Base-by-base conservation (phyloP, 2,113 vertebrate genomes). In the Hippocampus comes region DNA sequence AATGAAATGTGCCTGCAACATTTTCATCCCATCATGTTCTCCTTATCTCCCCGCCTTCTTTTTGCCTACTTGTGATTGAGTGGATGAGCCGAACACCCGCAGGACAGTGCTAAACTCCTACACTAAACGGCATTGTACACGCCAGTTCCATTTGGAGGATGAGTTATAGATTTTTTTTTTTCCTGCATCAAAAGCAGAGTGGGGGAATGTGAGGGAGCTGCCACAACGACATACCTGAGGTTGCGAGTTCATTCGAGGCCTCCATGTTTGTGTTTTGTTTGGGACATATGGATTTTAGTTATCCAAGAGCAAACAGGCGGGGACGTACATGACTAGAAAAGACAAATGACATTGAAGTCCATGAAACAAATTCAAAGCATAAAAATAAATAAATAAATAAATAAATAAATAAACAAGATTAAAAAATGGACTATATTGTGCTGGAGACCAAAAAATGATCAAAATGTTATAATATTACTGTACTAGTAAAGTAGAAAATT, bases 161-260 rank as follows among this genome's bases (percentile, higher is more conserved):
- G 78, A 82, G 63, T 71, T 82, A 87, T 86, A 73, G 77, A 88
- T 90, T 84, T 81, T 14, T 72, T 43, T 90, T 84, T 81, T 14
- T 71, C 63, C 34, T 30, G 66, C 63, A 55, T 46, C 63, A 68
- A 51, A 70, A 68, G 46, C 15, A 30, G 67, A 68, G 72, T 70
- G 68, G 53, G 63, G 30, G 38, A 60, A 67, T 73, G 74, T 75
- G 76, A 81, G 76, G 71, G 85, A 77, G 80, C 65, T 53, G 49
- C 63, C 2, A 46, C 10, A 72, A 82, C 61, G 75, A 74, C 74
- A 71, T 68, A 66, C 38, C 66, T 75, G 67, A 78, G 43, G 78
- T 71, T 61, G 12, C 71, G 66, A 76, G 79, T 46, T 70, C 64
- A 84, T 82, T 79, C 81, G 51, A 68, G 55, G 60, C 46, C 76